phyloP scores from a whole-genome alignment of 2,797 vertebrate species.

The Manis pentadactyla region DNA sequence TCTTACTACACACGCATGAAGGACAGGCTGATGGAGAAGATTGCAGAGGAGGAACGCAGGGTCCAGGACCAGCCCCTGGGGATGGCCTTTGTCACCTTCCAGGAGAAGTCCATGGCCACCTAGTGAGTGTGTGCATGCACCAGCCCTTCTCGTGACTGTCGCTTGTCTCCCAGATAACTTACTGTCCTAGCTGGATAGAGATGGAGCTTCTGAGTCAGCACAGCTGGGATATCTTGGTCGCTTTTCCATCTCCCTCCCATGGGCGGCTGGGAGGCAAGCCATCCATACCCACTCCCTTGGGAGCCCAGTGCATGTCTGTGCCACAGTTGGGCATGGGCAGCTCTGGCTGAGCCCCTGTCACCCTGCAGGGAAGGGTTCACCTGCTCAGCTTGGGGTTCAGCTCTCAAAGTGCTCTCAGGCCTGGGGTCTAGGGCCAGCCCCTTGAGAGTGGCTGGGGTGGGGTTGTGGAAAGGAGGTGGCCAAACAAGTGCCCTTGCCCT shows the following conservation, averaged over 20 bases:
- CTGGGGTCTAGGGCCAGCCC: background rate
- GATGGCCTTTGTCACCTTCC: constrained; percentile 96
- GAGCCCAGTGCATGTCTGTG: background rate
- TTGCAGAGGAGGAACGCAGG: constrained; percentile 85
- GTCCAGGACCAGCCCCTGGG: constrained; percentile 90
- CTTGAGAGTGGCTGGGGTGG: background rate
- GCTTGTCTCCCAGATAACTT: too few species aligned
- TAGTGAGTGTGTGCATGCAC: constrained; percentile 89
- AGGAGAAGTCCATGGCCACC: constrained; percentile 94
- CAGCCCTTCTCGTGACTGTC: background rate
- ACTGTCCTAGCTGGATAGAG: background rate
- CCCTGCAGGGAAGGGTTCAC: too few species aligned
- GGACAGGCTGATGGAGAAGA: constrained; percentile 87
- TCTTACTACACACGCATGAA: constrained; percentile 91
- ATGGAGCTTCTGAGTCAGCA: too few species aligned
- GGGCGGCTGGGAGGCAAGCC: background rate
- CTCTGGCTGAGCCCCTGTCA: background rate
- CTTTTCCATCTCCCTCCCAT: background rate
- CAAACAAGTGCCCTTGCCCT: background rate
- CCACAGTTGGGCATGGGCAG: background rate
- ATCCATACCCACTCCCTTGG: background rate
- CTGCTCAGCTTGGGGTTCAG: too few species aligned
- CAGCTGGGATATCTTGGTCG: background rate
- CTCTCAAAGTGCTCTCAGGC: too few species aligned
- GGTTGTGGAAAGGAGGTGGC: background rate